A percentile compares a stretch with the other conserved stretches of the same genome.
phyloP scores from a whole-genome alignment of 53 echinoderm and acorn worm genomes.

The Arbacia lixula region DNA sequence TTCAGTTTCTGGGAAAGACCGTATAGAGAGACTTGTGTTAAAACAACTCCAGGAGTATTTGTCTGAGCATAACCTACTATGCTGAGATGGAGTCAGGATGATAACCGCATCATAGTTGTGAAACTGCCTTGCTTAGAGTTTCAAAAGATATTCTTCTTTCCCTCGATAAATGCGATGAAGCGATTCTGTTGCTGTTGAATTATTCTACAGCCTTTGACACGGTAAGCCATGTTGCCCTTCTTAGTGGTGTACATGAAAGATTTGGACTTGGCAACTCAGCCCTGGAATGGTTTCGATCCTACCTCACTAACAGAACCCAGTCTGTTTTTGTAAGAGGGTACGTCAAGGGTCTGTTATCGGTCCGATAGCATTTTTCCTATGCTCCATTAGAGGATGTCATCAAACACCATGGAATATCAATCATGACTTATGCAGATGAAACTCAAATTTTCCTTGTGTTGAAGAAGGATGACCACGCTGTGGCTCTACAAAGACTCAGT shows the following conservation, averaged over 20 bases:
- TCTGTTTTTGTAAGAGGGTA: slow-evolving; percentile 16
- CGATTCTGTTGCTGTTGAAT: slow-evolving; percentile 39
- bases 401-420: slow-evolving; percentile 1
- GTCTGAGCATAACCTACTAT: slow-evolving; percentile 3
- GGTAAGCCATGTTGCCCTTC: slow-evolving; percentile 23
- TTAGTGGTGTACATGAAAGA: slow-evolving; percentile 14
- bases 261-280: slow-evolving; percentile 35
- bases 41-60: slow-evolving; percentile 22
- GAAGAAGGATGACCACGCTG: slow-evolving; percentile 2
- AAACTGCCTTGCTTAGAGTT: slow-evolving; percentile 37
- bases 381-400: slow-evolving; percentile 37
- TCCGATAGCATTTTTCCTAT: slow-evolving; percentile 37
- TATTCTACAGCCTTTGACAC: slow-evolving; percentile 52
- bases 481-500: slow-evolving; percentile 5
- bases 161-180: slow-evolving; percentile 17
- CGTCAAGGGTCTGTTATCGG: slow-evolving; percentile 52
- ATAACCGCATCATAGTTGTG: slow-evolving; percentile 43
- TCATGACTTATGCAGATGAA: slow-evolving; percentile 16
- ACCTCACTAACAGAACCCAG: slow-evolving; percentile 25
- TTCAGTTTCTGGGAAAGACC: slow-evolving; percentile 36
- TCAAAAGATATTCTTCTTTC: slow-evolving; percentile 37
- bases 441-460: slow-evolving; percentile 16
- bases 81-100: neutral
- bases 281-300: slow-evolving; percentile 33
- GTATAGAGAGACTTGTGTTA: slow-evolving; percentile 4